Evolutionary conservation across 2,113 vertebrate genomes (phyloP), one percentile per base, ranked within the genome.

Genomic region (Ophthalmolycus amberensis): DNA sequence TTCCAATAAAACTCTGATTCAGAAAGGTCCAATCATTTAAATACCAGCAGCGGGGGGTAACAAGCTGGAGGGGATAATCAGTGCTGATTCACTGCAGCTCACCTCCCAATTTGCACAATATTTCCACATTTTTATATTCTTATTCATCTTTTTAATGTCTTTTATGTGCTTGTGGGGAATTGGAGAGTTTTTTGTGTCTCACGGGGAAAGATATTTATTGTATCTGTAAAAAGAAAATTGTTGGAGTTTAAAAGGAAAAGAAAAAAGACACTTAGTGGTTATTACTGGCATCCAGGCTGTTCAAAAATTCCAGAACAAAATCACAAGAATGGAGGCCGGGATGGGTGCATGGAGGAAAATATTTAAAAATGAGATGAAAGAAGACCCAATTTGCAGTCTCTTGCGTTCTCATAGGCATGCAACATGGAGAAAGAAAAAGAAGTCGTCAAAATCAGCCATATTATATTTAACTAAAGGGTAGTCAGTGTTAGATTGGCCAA

Each of bases 1-100:
- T 71, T 82, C 78, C 76, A 80, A 29, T 77, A 60, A 72, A 59
- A 5, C 54, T 87, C 54, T 87, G 87, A 85, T 70, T 89, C 68
- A 74, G 37, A 77, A 25, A 68, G 37, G 59, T 62, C 62, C 38
- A 56, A 32, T 83, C 62, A 54, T 22, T 50, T 44, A 70, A 54
- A 77, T 74, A 54, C n/a, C 37, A 46, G 63, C 71, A 79, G 83
- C 8, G 42, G 48, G 77, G 75, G 71, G 70, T 77, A 86, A 74
- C 34, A 60, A 60, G 52, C 82, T 65, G 25, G 14, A 25, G 48
- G 75, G 73, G 54, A 70, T 72, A 73, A 83, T 85, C 77, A 77
- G 40, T 9, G 48, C 69, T 80, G 58, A 80, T 83, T 89, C 77
- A 85, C 32, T 20, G 68, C 37, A 81, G 76, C 44, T 77, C 62